These are phyloP conservation scores for Germaria angustata DNA, from an alignment of 2,888 invertebrate genomes.

Conservation along the genomic window DNA sequence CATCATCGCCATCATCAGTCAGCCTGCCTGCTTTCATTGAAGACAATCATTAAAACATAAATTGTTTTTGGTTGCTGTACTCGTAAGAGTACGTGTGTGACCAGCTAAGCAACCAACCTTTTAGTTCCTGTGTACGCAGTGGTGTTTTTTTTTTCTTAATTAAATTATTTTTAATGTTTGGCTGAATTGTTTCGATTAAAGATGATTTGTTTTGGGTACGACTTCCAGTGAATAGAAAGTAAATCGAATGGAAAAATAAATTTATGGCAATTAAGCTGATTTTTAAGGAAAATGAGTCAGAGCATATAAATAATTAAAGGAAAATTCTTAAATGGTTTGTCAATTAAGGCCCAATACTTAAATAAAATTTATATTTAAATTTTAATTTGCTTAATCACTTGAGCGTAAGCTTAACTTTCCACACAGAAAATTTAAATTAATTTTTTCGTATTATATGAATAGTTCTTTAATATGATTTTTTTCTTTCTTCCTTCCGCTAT, in stretches of 20 bases:
- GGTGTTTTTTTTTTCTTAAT: background rate
- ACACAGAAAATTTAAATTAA: background rate
- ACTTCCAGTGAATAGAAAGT: conserved; percentile 1
- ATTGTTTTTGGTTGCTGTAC: conserved; percentile 14
- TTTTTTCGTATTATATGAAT: background rate
- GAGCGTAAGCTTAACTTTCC: background rate
- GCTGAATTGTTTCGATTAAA: conserved; percentile 22
- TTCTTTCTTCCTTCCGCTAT: background rate
- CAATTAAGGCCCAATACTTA: too few species aligned
- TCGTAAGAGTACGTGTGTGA: background rate
- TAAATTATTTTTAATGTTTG: background rate
- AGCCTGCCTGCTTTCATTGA: background rate
- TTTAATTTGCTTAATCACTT: too few species aligned
- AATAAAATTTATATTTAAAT: too few species aligned
- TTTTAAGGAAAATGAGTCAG: background rate
- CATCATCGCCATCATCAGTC: background rate
- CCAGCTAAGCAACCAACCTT: background rate
- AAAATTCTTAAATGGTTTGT: background rate
- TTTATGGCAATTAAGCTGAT: background rate
- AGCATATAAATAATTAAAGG: background rate
- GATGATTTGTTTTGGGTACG: conserved; percentile 15
- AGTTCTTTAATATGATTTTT: background rate
- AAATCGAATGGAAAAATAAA: conserved; percentile 4
- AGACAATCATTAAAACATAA: conserved; percentile 38
- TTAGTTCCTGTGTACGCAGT: conserved; percentile 14